A percentile compares a stretch with the other conserved stretches of the same genome.
These are phyloP conservation scores for Sus cebifrons DNA, from an alignment of 2,797 vertebrate species.

Conservation along the genomic window DNA sequence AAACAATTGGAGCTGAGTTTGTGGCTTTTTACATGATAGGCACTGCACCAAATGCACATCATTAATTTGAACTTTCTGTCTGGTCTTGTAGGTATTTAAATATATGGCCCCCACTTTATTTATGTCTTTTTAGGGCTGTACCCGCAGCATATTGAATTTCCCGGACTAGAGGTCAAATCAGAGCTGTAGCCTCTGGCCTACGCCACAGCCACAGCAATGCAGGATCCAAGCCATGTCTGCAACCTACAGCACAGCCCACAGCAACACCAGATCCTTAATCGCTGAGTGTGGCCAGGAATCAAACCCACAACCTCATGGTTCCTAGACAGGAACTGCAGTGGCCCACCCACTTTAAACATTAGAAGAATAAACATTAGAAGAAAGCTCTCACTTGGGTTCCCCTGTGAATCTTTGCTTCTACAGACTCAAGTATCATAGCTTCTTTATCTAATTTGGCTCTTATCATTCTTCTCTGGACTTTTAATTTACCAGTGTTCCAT, in stretches of 20 bases:
- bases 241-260: too few species aligned
- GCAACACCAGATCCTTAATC: too few species aligned
- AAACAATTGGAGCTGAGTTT: conserved; percentile 6
- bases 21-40: neutral
- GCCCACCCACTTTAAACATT: too few species aligned
- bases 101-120: neutral
- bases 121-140: too few species aligned
- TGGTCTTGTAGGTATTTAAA: conserved; percentile 5
- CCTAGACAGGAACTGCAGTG: too few species aligned
- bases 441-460: neutral
- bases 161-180: too few species aligned
- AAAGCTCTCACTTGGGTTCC: neutral
- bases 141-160: too few species aligned
- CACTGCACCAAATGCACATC: neutral
- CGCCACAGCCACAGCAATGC: too few species aligned
- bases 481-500: neutral
- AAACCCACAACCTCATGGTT: too few species aligned
- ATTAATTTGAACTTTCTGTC: neutral
- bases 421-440: neutral
- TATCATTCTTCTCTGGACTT: neutral
- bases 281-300: too few species aligned
- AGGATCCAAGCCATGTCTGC: too few species aligned
- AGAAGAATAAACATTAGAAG: neutral
- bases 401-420: neutral
- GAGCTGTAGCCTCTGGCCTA: too few species aligned